phyloP scores from a whole-genome alignment of 2,888 invertebrate species.

The Zeuzera pyrina region DNA sequence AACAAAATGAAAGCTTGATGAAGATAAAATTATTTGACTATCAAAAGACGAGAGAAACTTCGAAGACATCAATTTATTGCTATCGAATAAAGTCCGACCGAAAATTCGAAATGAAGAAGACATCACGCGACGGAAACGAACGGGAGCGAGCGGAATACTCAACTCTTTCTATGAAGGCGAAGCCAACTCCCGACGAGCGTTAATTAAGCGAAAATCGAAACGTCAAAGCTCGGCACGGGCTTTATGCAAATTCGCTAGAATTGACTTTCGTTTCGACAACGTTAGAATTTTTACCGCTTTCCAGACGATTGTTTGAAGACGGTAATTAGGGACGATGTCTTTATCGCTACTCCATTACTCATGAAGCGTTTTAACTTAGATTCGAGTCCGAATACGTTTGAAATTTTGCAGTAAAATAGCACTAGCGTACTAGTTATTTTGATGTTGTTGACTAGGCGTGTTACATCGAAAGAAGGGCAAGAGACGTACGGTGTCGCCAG shows the following conservation, averaged over 20 bases:
- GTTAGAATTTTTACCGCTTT: conserved; percentile 52
- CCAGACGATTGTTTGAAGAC: conserved; percentile 53
- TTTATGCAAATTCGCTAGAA: conserved; percentile 65
- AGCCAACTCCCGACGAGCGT: conserved; percentile 44
- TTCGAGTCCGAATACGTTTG: background rate
- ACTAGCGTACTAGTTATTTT: too few species aligned
- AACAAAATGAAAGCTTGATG: conserved; percentile 42
- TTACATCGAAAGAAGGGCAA: conserved; percentile 1
- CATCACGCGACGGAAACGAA: conserved; percentile 40
- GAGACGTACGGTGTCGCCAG: conserved; percentile 17
- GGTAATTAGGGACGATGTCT: conserved; percentile 51
- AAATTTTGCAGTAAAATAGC: too few species aligned
- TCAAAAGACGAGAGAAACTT: conserved; percentile 53
- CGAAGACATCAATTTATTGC: conserved; percentile 54
- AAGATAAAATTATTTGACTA: conserved; percentile 60
- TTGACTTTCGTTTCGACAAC: conserved; percentile 55
- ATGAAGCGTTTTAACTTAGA: conserved; percentile 19
- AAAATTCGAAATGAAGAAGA: conserved; percentile 45
- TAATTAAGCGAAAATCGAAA: conserved; percentile 71
- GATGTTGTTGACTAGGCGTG: background rate
- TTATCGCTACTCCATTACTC: conserved; percentile 15
- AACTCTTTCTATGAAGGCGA: conserved; percentile 49
- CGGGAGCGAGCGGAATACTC: conserved; percentile 41
- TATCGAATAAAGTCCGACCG: conserved; percentile 43
- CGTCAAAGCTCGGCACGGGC: conserved; percentile 58